Percentiles rank a stretch among this genome's conserved stretches.
Evolutionary conservation across 1,140 invertebrate species (phyloP).

Genomic region (Drepana arcuata): DNA sequence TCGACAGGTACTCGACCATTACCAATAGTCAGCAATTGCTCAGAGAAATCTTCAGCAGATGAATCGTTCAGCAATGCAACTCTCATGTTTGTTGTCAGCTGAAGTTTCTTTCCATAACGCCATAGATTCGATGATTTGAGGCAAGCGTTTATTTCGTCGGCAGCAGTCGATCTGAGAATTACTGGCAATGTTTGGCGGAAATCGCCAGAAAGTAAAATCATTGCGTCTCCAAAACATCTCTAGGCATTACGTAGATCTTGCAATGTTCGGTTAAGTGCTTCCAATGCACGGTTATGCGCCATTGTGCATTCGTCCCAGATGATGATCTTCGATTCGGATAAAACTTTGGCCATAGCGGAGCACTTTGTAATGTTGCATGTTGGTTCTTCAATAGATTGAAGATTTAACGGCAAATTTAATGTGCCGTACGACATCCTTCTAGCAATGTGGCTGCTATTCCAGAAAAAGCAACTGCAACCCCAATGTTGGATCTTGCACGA

Average conservation of each 20-base stretch:
- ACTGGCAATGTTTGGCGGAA: constrained; percentile 71
- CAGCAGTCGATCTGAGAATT: constrained; percentile 51
- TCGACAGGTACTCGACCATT: constrained; percentile 40
- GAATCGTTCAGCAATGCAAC: constrained; percentile 17
- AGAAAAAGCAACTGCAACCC: neutral
- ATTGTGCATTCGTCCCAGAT: neutral
- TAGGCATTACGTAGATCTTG: constrained; percentile 12
- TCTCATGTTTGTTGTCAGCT: constrained; percentile 13
- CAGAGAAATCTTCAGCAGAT: constrained; percentile 18
- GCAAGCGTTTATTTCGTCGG: constrained; percentile 58
- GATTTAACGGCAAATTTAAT: constrained; percentile 36
- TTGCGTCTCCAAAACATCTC: constrained; percentile 22
- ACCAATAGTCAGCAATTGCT: constrained; percentile 27
- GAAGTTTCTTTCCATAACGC: constrained; percentile 7
- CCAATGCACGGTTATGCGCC: constrained; percentile 36
- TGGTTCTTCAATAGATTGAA: neutral
- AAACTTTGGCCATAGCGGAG: constrained; percentile 20
- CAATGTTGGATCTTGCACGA: constrained; percentile 17
- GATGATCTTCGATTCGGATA: constrained; percentile 24
- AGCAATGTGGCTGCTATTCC: neutral
- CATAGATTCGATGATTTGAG: constrained; percentile 49
- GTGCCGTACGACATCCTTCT: constrained; percentile 53
- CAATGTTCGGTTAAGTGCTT: neutral
- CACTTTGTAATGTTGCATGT: neutral
- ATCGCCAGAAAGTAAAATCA: constrained; percentile 62